phyloP scores from a whole-genome alignment of 1,140 invertebrate species.

The Harpegnathos saltator region DNA sequence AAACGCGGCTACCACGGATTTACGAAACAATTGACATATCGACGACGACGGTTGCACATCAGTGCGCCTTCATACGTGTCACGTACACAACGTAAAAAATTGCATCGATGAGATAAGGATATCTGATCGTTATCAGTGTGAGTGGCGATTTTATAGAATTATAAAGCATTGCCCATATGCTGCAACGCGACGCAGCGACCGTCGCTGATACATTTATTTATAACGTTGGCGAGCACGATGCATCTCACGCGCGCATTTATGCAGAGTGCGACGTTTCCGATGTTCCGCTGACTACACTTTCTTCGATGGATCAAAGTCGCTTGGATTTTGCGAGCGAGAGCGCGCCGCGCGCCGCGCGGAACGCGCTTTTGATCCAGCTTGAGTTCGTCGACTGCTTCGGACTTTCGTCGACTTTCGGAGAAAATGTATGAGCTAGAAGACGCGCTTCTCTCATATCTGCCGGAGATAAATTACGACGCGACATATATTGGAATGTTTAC shows the following conservation, averaged over 20 bases:
- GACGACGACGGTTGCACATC: background rate
- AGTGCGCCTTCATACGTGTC: background rate
- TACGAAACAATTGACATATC: background rate
- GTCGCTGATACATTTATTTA: background rate
- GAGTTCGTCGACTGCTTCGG: background rate
- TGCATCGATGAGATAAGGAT: conserved; percentile 11
- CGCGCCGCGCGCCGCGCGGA: too few species aligned
- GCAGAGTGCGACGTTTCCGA: background rate
- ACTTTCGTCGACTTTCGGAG: background rate
- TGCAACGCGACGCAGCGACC: conserved; percentile 10
- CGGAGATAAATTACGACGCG: too few species aligned
- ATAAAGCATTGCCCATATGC: background rate
- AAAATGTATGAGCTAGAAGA: background rate
- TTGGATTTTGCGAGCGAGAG: conserved; percentile 31
- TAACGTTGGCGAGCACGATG: background rate
- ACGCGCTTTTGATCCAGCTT: conserved; percentile 2
- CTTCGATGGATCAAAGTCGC: conserved; percentile 44
- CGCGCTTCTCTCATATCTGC: too few species aligned
- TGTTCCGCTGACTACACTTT: conserved; percentile 32
- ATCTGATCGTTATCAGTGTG: conserved; percentile 7
- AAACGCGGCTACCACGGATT: too few species aligned
- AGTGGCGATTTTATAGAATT: background rate
- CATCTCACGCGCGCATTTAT: background rate
- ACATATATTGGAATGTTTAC: too few species aligned
- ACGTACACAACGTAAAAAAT: background rate